Conservation (phyloP, 2,797 vertebrate species). For the Potorous gilbertii region DNA sequence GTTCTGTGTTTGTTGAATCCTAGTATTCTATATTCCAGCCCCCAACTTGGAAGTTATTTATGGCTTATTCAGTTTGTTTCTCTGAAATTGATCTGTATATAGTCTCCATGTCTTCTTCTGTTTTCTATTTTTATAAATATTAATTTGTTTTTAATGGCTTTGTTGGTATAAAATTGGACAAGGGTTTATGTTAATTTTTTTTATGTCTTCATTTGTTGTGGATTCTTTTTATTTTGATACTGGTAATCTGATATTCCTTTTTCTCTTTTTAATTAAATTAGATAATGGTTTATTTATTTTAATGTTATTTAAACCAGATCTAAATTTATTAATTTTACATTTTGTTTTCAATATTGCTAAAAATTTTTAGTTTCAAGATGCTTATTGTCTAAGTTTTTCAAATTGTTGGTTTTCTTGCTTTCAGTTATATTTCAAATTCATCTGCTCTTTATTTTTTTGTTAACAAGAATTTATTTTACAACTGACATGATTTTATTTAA, state of each 20-base stretch:
- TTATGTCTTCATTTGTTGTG: background rate
- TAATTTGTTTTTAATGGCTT: background rate
- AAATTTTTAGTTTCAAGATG: background rate
- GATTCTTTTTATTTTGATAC: background rate
- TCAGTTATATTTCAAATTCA: background rate
- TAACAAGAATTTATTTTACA: background rate
- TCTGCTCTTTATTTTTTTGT: background rate
- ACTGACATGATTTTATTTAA: too few relatives aligned
- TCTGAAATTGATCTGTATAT: background rate
- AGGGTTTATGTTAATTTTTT: background rate
- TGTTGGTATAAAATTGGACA: background rate
- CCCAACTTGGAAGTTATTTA: background rate
- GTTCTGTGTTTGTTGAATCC: background rate
- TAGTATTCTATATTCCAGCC: background rate
- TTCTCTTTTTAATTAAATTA: too few relatives aligned
- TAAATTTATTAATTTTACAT: background rate
- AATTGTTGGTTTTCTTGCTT: background rate
- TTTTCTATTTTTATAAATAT: background rate
- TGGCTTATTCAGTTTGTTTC: background rate
- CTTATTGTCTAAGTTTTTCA: background rate
- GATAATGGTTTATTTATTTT: background rate
- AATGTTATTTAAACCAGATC: background rate
- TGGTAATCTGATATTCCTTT: background rate
- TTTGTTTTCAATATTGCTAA: background rate
- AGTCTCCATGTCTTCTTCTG: background rate